Evolutionary conservation across 2,113 vertebrate genomes (phyloP), one percentile per base, ranked within the genome.

Genomic region (Hiodon tergisus): DNA sequence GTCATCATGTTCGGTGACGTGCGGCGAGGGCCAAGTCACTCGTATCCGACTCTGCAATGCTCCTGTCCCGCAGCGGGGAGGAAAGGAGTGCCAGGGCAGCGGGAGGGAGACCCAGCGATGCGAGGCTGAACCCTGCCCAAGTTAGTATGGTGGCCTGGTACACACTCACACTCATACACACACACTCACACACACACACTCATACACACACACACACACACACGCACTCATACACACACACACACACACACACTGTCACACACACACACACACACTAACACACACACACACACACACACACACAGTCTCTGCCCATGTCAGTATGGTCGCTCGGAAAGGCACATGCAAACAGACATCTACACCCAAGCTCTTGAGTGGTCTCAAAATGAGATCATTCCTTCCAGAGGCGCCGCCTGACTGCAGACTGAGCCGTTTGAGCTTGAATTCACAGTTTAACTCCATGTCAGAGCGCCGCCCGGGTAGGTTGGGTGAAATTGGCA

Each of bases 11-110:
- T 96, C 97, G 0, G 92, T 93, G 59, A 94, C 95, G 55, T 99
- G 97, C 4, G 97, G 96, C 2, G 76, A 85, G 0, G 96, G 97
- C 58, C 87, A 92, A 52, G 87, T 94, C 83, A 95, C 95, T 0
- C 94, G 94, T 9, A 93, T 99, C 14, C 95, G 95, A 0, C 94
- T 97, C 81, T 99, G 97, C 87, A 96, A 95, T 80, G 92, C 93
- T 3, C 95, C 95, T 0, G 85, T 95, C 5, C 93, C 95, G 0
- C 95, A 95, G 81, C 89, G 94, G 85, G 95, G 94, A 1, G 94
- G 94, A 48, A 90, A 86, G 85, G 90, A 85, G 77, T 98, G 96
- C 81, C 78, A 80, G 1, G 96, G 96, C 14, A 85, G 85, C 0
- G 89, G 91, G 55, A 89, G 89, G 3, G 95, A 98, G 84, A 96